These are phyloP conservation scores for Vanessa cardui DNA, from an alignment of 2,888 invertebrate species.

Conservation along the genomic window DNA sequence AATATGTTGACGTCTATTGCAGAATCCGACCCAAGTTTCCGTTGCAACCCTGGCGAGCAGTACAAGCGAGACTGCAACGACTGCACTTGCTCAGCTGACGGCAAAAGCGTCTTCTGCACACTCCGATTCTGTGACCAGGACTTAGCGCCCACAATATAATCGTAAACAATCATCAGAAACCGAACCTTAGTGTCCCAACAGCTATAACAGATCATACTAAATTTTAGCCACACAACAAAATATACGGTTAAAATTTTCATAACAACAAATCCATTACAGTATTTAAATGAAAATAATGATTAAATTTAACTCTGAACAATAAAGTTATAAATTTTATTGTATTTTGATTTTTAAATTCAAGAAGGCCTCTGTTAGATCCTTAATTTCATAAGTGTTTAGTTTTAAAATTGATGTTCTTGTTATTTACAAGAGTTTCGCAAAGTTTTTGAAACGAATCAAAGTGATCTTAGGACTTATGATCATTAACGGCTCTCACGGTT, in stretches of 20 bases:
- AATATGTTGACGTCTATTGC: conserved; percentile 12
- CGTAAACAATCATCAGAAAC: not conserved
- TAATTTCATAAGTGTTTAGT: not conserved
- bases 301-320: not conserved
- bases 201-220: not conserved
- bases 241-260: conserved; percentile 7
- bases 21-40: conserved; percentile 67
- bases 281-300: conserved; percentile 4
- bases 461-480: conserved; percentile 27
- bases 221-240: not conserved
- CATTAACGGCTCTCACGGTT: not conserved
- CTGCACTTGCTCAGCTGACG: conserved; percentile 77
- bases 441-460: conserved; percentile 13
- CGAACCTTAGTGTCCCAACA: not conserved
- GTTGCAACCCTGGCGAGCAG: conserved; percentile 76
- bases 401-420: not conserved
- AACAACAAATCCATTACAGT: not conserved
- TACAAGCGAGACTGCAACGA: conserved; percentile 77
- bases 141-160: conserved; percentile 38
- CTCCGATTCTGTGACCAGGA: conserved; percentile 66
- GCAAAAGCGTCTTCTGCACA: conserved; percentile 74
- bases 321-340: not conserved
- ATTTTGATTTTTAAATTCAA: not conserved
- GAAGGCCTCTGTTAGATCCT: not conserved
- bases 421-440: conserved; percentile 10